Evolutionary conservation across 1,140 invertebrate genomes (phyloP), one percentile per base, ranked within the genome.

Genomic region (Anthonomus grandis): DNA sequence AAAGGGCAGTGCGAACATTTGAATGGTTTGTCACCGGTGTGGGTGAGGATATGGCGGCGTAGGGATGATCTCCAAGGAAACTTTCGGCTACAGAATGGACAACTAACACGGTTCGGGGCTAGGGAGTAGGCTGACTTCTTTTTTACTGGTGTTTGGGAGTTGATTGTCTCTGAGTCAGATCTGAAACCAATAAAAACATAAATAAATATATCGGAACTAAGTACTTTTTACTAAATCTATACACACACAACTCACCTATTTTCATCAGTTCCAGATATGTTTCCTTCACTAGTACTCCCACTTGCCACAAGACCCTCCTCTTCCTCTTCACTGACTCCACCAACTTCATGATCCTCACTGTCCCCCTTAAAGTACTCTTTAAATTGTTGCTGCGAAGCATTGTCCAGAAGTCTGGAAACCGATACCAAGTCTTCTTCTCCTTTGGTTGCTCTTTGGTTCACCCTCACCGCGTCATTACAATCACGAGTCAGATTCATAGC

Each of bases 1-100:
- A 97, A 79, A 0, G 89, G 86, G 70, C 95, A 98, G 61, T 92
- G 86, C 1, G 87, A 85, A 73, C 95, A 97, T 69, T 95, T 92
- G 76, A 89, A 97, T 0, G 95, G 95, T 68, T 97, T 97, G 70
- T 97, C 93, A 3, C 95, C 95, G 3, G 92, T 96, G 67, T 96
- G 93, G 0, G 93, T 96, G 0, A 95, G 80, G 19, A 97, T 89
- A 72, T 97, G 95, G 2, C 94, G 80, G 2, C 93, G 82, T 9
- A 98, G 77, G 0, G 94, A 97, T 10, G 92, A 95, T 3, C 89
- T 90, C 95, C 95, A 98, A 0, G 95, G 95, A 70, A 98, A 98
- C 66, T 91, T 90, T 19, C 94, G 80, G 41, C 86, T 81, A 72
- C 95, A 98, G 66, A 91, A 95, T 0, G 91, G 91, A 70, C 95